Evolutionary conservation across 2,888 invertebrate species (phyloP), one percentile per base, ranked within the genome.

Genomic region (Drosophila meridiana): DNA sequence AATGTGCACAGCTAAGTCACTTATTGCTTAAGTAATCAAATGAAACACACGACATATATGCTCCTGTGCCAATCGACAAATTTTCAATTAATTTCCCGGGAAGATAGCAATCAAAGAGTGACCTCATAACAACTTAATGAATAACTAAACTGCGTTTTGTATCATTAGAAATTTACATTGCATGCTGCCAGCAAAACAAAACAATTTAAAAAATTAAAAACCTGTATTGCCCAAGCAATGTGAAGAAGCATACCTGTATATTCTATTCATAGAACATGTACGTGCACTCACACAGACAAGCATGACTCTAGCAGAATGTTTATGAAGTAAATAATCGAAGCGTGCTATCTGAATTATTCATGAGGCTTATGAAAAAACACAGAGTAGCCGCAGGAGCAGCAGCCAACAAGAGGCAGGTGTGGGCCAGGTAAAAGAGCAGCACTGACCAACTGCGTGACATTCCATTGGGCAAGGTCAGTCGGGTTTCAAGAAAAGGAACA

Each of bases 291-390:
- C 36, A 47, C 48, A 55, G 20, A 36, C 34, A 36, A 11, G 55
- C 66, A 67, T 55, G 69, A 67, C 58, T 55, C 58, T 55, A 52
- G 60, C 65, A 70, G 71, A 76, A 83, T 87, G 82, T 81, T 89
- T 91, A 91, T 89, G 79, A 78, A 88, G 83, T 83, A 91, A 89
- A 91, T 91, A 90, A 90, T 91, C 92, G 90, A 91, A 88, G 86
- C 86, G 76, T 85, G 84, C 77, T 70, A 69, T 62, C 82, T 91
- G 90, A 91, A 91, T 91, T 82, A 91, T 91, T 91, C 89, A 91
- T 91, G 82, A 88, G 82, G 58, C 69, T 83, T 87, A 91, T 90
- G 82, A 90, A 89, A 73, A 80, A 69, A 77, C 65, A 66, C 68
- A 62, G 42, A 53, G 14, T 36, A 63, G 70, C 52, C 50, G 42